phyloP scores from a whole-genome alignment of 2,888 invertebrate genomes.

The Eilema caniola region DNA sequence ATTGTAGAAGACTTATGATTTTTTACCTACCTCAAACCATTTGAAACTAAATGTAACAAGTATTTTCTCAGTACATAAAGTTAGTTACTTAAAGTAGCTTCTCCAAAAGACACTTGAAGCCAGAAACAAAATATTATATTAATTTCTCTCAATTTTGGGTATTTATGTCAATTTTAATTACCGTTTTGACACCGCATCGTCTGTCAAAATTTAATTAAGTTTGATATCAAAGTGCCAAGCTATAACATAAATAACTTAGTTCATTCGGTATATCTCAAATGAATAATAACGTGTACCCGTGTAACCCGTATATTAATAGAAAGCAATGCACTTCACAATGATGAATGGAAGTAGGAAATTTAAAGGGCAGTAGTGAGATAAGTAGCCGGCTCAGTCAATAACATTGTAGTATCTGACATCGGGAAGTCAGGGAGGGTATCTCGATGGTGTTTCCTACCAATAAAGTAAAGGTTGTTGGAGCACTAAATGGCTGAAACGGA shows the following conservation, averaged over 20 bases:
- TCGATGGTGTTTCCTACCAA: constrained; percentile 6
- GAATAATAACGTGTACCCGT: constrained; percentile 26
- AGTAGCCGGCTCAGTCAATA: constrained; percentile 40
- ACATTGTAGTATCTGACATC: neutral
- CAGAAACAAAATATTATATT: neutral
- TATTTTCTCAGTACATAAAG: no score
- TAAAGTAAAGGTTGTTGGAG: constrained; percentile 20
- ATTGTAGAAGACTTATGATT: constrained; percentile 1
- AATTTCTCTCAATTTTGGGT: neutral
- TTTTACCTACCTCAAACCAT: neutral
- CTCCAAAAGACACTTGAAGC: neutral
- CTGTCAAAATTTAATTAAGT: constrained; percentile 36
- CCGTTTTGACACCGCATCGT: neutral
- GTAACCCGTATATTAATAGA: constrained; percentile 51
- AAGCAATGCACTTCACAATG: constrained; percentile 60
- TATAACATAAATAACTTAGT: constrained; percentile 27
- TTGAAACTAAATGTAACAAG: neutral
- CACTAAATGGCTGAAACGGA: constrained; percentile 8
- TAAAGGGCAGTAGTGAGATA: constrained; percentile 54
- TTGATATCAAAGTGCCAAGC: constrained; percentile 36
- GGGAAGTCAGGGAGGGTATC: neutral
- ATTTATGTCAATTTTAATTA: neutral
- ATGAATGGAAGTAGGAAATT: constrained; percentile 63
- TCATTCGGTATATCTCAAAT: constrained; percentile 37
- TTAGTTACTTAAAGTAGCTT: neutral